phyloP scores from a whole-genome alignment of 2,888 invertebrate genomes.

The Eutolmus rufibarbis region DNA sequence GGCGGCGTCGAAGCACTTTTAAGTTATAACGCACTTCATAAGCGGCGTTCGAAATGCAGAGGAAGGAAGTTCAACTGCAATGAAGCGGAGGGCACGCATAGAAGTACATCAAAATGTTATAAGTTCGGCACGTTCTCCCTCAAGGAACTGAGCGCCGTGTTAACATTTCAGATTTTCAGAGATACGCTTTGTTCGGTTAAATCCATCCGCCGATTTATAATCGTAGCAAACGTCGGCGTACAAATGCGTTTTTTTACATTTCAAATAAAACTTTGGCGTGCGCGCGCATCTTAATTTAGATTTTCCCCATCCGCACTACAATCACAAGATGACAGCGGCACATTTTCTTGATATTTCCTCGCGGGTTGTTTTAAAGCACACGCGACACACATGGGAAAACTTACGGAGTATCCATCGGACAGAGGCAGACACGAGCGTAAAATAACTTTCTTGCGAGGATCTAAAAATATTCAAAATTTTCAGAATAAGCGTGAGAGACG shows the following conservation, averaged over 20 bases:
- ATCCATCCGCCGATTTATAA: constrained; percentile 39
- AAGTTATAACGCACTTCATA: not conserved
- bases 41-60: not conserved
- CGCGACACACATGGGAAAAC: not conserved
- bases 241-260: constrained; percentile 27
- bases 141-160: constrained; percentile 23
- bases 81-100: constrained; percentile 22
- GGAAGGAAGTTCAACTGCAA: not conserved
- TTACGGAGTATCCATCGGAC: not conserved
- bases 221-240: constrained; percentile 40
- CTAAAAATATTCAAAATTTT: constrained; percentile 39
- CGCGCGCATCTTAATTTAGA: constrained; percentile 46
- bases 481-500: constrained; percentile 9
- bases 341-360: constrained; percentile 38
- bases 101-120: not conserved
- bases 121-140: constrained; percentile 27
- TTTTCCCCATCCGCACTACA: constrained; percentile 35
- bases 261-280: constrained; percentile 37
- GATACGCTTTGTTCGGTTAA: constrained; percentile 1
- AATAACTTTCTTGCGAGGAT: constrained; percentile 29
- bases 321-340: constrained; percentile 11
- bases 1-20: not conserved
- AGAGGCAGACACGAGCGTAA: constrained; percentile 1
- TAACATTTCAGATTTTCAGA: not conserved
- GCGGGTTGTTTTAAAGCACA: not conserved